A percentile compares a stretch with the other conserved stretches of the same genome.
Conservation (phyloP, 2,113 vertebrate genomes). For the Elanoides forficatus region DNA sequence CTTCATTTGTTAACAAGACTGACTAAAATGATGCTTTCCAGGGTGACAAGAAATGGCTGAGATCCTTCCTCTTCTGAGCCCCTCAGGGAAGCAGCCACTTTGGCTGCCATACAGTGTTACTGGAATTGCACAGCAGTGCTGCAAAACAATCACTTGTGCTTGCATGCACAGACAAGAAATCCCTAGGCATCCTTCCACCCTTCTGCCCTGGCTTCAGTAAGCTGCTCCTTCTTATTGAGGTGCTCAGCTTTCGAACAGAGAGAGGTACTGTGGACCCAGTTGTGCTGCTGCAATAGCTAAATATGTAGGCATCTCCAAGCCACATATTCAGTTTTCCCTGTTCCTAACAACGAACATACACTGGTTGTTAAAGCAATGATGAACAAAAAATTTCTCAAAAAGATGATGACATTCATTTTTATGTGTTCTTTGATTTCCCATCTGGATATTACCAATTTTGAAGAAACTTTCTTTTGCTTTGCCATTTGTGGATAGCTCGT, state of each 20-base stretch:
- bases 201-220: slow-evolving; percentile 50
- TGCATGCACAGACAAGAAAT: neutral
- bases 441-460: neutral
- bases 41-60: slow-evolving; percentile 63
- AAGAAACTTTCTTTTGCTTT: neutral
- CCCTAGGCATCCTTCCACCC: neutral
- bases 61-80: slow-evolving; percentile 67
- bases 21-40: slow-evolving; percentile 46
- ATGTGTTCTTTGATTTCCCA: neutral
- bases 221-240: neutral
- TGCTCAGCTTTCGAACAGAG: neutral
- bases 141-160: slow-evolving; percentile 21
- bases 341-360: too few species aligned
- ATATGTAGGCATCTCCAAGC: neutral
- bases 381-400: neutral
- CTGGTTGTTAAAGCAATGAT: neutral
- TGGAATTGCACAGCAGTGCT: neutral
- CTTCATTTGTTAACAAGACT: slow-evolving; percentile 50
- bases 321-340: neutral
- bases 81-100: slow-evolving; percentile 61
- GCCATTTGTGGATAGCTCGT: neutral
- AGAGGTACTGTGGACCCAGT: neutral
- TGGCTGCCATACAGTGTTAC: slow-evolving; percentile 72
- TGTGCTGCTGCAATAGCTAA: neutral
- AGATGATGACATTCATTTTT: neutral